A percentile compares a stretch with the other conserved stretches of the same genome.
Evolutionary conservation across 2,113 vertebrate genomes (phyloP).

Genomic region (Cryptomyrus ogoouensis): DNA sequence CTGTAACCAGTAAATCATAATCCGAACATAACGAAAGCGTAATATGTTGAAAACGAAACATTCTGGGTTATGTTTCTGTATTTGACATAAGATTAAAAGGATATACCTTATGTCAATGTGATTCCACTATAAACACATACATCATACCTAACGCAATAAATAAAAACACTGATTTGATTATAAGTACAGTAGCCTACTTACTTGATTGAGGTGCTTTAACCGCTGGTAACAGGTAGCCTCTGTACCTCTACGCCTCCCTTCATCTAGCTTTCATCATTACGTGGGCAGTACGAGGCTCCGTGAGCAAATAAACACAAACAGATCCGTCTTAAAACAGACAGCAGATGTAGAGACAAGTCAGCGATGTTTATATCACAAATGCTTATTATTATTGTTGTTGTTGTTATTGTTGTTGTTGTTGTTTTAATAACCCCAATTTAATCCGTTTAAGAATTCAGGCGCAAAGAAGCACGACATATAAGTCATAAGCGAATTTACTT

Average conservation of each 20-base stretch:
- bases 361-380: background rate
- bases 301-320: background rate
- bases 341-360: background rate
- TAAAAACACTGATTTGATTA: background rate
- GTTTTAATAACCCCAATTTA: background rate
- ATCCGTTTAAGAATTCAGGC: background rate
- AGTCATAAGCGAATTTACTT: background rate
- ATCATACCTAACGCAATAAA: background rate
- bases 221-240: background rate
- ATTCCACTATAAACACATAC: background rate
- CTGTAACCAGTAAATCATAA: background rate
- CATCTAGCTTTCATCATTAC: background rate
- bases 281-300: background rate
- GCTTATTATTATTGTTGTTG: background rate
- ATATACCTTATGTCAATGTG: background rate
- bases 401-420: background rate
- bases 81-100: background rate
- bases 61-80: background rate
- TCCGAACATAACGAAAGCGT: background rate
- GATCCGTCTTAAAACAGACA: background rate
- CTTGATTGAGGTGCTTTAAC: background rate
- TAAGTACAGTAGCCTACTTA: background rate
- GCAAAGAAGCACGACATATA: background rate
- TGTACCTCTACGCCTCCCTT: background rate
- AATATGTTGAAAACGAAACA: background rate